Conservation (phyloP, 2,113 vertebrate species). For the Peromyscus maniculatus region DNA sequence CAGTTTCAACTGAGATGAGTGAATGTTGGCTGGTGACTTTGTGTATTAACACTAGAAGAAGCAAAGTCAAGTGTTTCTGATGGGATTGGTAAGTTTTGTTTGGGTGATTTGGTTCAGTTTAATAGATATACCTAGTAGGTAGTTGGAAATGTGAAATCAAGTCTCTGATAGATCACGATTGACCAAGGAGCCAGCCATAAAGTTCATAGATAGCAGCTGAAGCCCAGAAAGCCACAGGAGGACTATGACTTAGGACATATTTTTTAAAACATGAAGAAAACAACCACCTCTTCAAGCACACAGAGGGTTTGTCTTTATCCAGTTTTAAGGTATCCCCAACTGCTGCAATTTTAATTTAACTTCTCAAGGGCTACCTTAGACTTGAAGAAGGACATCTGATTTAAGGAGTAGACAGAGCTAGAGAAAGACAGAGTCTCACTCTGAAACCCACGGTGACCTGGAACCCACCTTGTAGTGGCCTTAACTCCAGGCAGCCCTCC, state of each 20-base stretch:
- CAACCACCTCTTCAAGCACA: neutral
- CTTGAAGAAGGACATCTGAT: neutral
- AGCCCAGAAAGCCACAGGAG: neutral
- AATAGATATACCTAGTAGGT: neutral
- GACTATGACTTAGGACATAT: neutral
- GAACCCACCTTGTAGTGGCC: neutral
- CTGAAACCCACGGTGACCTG: neutral
- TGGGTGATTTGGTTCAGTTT: neutral
- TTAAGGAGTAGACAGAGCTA: neutral
- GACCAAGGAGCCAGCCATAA: neutral
- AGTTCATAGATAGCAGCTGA: neutral
- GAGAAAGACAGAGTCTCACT: neutral
- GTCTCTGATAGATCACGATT: slow-evolving; percentile 1
- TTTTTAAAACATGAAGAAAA: slow-evolving; percentile 2
- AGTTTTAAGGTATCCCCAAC: neutral
- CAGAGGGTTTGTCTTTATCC: neutral
- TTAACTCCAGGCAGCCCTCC: neutral
- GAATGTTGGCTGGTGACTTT: neutral
- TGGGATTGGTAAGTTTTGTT: neutral
- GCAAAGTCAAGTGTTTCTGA: neutral
- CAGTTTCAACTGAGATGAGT: neutral
- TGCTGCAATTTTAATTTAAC: neutral
- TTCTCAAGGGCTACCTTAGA: neutral
- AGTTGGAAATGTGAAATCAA: neutral
- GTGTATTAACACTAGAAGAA: neutral